Evolutionary conservation across 2,797 vertebrate species (phyloP).

Genomic region (Enoplosus armatus): DNA sequence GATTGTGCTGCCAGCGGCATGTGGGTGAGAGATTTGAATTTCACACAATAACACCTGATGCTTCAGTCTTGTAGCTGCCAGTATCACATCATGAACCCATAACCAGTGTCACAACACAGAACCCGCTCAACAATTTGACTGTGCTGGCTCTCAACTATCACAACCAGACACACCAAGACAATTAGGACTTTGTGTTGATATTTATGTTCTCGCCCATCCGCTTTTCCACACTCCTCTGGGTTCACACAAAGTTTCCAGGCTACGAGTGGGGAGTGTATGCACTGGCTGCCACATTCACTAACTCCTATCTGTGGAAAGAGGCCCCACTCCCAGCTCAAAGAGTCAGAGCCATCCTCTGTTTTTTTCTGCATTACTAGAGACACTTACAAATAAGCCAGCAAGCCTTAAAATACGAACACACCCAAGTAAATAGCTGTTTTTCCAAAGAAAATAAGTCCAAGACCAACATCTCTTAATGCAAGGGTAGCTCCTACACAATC

Average conservation of each 20-base stretch:
- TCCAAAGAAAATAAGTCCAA: constrained; percentile 52
- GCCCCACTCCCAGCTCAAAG: constrained; percentile 45
- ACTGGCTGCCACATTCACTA: constrained; percentile 66
- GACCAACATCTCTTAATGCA: constrained; percentile 59
- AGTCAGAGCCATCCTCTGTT: constrained; percentile 39
- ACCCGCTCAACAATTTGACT: constrained; percentile 26
- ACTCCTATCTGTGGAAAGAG: constrained; percentile 55
- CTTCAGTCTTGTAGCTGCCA: constrained; percentile 52
- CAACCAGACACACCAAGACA: constrained; percentile 22
- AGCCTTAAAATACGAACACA: constrained; percentile 66
- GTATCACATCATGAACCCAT: constrained; percentile 33
- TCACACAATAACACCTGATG: constrained; percentile 74
- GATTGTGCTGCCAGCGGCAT: constrained; percentile 47
- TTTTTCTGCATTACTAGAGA: constrained; percentile 30
- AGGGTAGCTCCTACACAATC: constrained; percentile 48
- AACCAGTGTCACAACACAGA: constrained; percentile 29
- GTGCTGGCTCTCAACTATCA: constrained; percentile 12
- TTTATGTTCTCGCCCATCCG: constrained; percentile 54
- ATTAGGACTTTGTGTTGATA: constrained; percentile 35
- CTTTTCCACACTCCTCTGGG: constrained; percentile 55
- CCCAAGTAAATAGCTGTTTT: constrained; percentile 72
- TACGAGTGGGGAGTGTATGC: constrained; percentile 30
- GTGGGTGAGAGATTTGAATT: constrained; percentile 65
- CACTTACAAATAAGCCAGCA: constrained; percentile 35
- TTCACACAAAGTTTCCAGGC: constrained; percentile 66